phyloP scores from a whole-genome alignment of 1,140 invertebrate genomes.

The Philaenus spumarius region DNA sequence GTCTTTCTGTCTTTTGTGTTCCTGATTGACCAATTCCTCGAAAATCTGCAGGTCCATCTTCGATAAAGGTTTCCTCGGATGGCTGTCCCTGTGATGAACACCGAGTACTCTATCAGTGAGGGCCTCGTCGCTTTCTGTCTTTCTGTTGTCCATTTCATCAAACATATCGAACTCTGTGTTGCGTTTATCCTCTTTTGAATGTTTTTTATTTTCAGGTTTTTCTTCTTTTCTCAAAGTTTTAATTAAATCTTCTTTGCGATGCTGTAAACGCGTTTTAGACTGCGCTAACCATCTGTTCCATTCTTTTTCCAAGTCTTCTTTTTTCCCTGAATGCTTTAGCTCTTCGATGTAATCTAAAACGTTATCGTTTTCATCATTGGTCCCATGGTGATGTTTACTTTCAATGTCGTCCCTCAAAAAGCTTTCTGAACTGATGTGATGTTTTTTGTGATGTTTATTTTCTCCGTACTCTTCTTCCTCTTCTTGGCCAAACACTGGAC shows the following conservation, averaged over 20 bases:
- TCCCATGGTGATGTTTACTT: background rate
- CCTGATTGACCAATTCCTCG: constrained; percentile 9
- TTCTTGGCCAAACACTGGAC: background rate
- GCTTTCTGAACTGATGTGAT: constrained; percentile 1
- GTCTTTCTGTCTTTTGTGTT: constrained; percentile 11
- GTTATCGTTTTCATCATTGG: background rate
- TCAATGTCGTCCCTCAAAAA: constrained; percentile 7
- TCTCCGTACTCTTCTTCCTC: background rate
- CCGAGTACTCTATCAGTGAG: background rate
- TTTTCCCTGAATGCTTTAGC: background rate
- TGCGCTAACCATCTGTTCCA: constrained; percentile 20
- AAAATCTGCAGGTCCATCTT: constrained; percentile 10
- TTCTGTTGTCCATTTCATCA: background rate
- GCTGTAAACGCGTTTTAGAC: constrained; percentile 21
- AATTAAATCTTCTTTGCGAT: constrained; percentile 23
- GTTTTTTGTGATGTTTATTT: constrained; percentile 10
- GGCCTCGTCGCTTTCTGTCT: too few species aligned
- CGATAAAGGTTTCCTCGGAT: constrained; percentile 11
- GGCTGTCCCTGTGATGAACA: constrained; percentile 11
- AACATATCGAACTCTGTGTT: background rate
- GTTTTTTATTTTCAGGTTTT: constrained; percentile 6
- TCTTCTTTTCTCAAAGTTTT: constrained; percentile 21
- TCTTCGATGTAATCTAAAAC: too few species aligned
- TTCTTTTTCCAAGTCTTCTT: constrained; percentile 15
- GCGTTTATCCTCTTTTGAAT: constrained; percentile 2